Conservation (phyloP, 2,113 vertebrate genomes). For the Cyanocitta stelleri region DNA sequence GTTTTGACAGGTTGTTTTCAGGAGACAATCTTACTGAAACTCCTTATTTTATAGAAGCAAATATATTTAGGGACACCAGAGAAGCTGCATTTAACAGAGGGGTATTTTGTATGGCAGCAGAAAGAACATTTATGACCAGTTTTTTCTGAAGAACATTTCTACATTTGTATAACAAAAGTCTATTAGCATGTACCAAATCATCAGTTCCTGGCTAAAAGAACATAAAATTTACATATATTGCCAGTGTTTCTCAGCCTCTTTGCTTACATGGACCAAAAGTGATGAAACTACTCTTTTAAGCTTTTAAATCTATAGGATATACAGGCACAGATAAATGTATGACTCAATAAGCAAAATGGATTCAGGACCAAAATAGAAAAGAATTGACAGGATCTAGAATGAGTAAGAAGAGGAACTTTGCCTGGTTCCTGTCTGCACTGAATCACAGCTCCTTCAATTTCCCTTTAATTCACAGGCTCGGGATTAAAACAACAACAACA, state of each 20-base stretch:
- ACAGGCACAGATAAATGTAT: neutral
- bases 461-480: neutral
- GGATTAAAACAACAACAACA: neutral
- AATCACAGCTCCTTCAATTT: slow-evolving; percentile 28
- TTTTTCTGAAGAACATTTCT: neutral
- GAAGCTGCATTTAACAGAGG: neutral
- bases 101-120: neutral
- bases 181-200: neutral
- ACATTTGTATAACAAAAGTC: neutral
- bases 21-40: neutral
- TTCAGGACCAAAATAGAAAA: slow-evolving; percentile 2
- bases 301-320: neutral
- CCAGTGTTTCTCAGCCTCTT: neutral
- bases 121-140: neutral
- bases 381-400: slow-evolving; percentile 24
- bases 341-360: neutral
- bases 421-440: slow-evolving; percentile 29
- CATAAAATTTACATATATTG: neutral
- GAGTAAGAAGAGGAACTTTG: slow-evolving; percentile 28
- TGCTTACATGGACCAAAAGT: neutral
- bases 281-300: neutral
- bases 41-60: neutral
- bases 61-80: neutral
- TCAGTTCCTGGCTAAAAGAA: neutral
- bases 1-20: neutral